Conservation (phyloP, 2,797 vertebrate genomes). For the Acipenser oxyrinchus region DNA sequence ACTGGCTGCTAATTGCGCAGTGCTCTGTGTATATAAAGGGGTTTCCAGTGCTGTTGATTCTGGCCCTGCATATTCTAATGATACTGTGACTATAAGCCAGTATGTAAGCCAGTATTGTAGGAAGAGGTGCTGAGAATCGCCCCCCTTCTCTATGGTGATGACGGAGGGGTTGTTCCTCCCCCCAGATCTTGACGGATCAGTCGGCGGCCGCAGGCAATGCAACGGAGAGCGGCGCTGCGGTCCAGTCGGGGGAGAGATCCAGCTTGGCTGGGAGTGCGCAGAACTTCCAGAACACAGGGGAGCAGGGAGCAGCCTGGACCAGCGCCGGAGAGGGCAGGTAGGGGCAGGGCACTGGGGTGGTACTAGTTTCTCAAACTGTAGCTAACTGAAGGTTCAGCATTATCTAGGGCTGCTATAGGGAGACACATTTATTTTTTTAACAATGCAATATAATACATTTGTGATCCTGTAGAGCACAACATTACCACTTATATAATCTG, state of each 20-base stretch:
- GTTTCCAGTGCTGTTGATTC: no score
- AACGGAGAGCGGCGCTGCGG: constrained; percentile 27
- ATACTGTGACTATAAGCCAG: fast-evolving
- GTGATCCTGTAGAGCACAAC: no score
- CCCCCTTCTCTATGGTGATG: not conserved
- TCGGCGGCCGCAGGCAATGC: constrained; percentile 15
- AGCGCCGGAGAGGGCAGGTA: constrained; percentile 45
- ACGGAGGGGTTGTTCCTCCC: not conserved
- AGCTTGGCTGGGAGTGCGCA: constrained; percentile 21
- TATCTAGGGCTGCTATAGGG: no score
- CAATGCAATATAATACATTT: no score
- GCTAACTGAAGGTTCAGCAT: no score
- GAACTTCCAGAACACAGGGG: constrained; percentile 38
- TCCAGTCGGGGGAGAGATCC: constrained; percentile 43
- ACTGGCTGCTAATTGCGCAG: no score
- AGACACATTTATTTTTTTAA: no score
- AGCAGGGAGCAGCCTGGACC: constrained; percentile 30
- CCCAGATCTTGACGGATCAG: constrained; percentile 60
- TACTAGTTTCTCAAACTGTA: no score
- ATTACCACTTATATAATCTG: no score
- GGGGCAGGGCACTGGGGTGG: constrained; percentile 15
- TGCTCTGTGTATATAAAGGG: no score
- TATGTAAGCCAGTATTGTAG: not conserved
- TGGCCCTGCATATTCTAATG: no score
- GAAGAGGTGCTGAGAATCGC: constrained; percentile 1